phyloP scores from a whole-genome alignment of 2,113 vertebrate genomes.

The Sigmodon hispidus region DNA sequence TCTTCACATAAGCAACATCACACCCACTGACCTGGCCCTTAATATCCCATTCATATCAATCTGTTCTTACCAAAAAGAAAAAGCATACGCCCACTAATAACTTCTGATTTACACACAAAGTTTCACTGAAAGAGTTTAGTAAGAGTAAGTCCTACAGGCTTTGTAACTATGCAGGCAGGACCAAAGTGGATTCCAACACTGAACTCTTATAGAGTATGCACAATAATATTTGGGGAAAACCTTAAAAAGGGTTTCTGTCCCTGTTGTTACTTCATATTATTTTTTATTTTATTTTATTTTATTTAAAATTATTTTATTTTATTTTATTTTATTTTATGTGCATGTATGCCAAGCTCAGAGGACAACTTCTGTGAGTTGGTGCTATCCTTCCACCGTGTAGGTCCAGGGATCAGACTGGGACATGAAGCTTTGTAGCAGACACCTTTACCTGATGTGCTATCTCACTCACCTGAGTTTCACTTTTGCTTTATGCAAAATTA shows the following conservation, averaged over 20 bases:
- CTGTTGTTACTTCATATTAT: background rate
- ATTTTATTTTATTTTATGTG: background rate
- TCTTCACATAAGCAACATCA: background rate
- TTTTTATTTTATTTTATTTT: background rate
- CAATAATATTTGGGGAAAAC: background rate
- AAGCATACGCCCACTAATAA: background rate
- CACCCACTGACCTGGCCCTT: background rate
- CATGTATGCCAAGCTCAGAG: background rate
- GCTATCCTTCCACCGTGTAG: background rate
- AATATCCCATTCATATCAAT: background rate
- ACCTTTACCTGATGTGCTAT: background rate
- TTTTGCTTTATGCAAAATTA: background rate
- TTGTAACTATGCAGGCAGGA: background rate
- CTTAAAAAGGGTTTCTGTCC: background rate
- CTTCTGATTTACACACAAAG: background rate
- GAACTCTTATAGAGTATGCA: background rate
- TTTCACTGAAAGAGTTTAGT: background rate
- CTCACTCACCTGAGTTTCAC: background rate
- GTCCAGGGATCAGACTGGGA: too few species aligned
- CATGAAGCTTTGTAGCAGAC: background rate
- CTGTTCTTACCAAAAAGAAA: slow-evolving; percentile 12
- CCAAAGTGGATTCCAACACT: background rate
- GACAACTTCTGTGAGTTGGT: background rate
- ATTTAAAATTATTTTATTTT: background rate
- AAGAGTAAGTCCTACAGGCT: background rate